Percentiles rank a stretch among this genome's conserved stretches.
Conservation (phyloP, 2,888 invertebrate species). For the Limnephilus auricula region DNA sequence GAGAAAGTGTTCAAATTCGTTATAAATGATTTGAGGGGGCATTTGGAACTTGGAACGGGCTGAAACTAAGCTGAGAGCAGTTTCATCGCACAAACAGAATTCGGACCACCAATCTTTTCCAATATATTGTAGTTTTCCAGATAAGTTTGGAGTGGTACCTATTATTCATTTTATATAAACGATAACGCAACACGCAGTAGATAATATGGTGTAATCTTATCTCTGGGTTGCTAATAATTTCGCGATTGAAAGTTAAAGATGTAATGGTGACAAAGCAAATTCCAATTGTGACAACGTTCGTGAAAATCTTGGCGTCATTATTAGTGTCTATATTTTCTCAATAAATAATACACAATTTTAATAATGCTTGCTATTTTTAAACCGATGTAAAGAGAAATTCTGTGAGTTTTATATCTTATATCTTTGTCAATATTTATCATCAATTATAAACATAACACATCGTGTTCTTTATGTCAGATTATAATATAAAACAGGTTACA, state of each 20-base stretch:
- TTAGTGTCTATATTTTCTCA: background rate
- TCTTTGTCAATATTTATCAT: background rate
- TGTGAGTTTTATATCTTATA: background rate
- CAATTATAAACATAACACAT: background rate
- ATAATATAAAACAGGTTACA: background rate
- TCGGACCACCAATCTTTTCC: background rate
- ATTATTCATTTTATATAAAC: background rate
- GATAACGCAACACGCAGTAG: background rate
- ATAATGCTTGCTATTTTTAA: background rate
- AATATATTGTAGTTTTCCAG: background rate
- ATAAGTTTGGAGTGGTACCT: background rate
- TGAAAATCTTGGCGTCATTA: background rate
- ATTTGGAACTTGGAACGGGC: no score
- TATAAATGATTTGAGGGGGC: no score
- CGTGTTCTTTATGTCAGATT: background rate
- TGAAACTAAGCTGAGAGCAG: background rate
- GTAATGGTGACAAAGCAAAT: background rate
- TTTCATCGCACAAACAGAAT: background rate
- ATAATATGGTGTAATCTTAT: background rate
- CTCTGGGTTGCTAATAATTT: background rate
- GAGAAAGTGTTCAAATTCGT: no score
- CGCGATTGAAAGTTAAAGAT: background rate
- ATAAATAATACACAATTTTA: background rate
- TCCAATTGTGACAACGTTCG: background rate
- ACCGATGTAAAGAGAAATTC: background rate